These are phyloP conservation scores for Pseudachorutes palmiensis DNA, from an alignment of 1,140 invertebrate species.

Conservation along the genomic window DNA sequence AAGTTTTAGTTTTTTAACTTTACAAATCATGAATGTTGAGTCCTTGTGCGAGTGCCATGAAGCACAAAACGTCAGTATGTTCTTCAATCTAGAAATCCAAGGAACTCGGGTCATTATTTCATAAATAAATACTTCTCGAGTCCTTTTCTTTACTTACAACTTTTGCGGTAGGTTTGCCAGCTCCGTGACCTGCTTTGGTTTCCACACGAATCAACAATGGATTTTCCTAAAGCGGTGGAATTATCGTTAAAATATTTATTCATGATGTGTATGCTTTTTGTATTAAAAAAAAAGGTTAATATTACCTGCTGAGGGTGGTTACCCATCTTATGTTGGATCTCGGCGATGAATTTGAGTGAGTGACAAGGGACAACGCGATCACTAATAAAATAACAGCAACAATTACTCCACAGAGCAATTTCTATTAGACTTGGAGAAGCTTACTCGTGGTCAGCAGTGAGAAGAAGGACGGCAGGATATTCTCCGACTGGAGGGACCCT, in stretches of 20 bases:
- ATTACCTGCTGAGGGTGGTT: constrained; percentile 58
- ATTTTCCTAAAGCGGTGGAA: constrained; percentile 67
- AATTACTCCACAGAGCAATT: constrained; percentile 76
- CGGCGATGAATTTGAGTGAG: constrained; percentile 88
- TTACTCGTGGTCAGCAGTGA: constrained; percentile 91
- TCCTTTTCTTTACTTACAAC: constrained; percentile 46
- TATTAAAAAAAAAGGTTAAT: constrained; percentile 62
- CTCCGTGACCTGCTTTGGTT: constrained; percentile 91
- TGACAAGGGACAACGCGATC: constrained; percentile 81
- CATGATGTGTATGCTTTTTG: constrained; percentile 29
- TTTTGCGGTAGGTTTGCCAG: constrained; percentile 57
- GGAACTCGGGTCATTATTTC: not conserved
- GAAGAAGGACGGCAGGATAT: constrained; percentile 82
- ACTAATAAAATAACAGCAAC: constrained; percentile 16
- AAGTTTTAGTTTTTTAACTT: not conserved
- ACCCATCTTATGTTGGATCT: constrained; percentile 70
- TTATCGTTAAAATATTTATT: not conserved
- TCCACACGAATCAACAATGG: constrained; percentile 84
- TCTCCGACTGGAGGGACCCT: constrained; percentile 49
- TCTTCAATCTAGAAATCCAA: constrained; percentile 66
- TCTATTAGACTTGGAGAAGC: constrained; percentile 60
- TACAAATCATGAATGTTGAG: not conserved
- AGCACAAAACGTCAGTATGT: constrained; percentile 74
- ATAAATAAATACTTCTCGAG: not conserved
- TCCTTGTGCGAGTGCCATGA: constrained; percentile 59